Conservation (phyloP, 2,888 invertebrate genomes). For the Aphidoletes aphidimyza region DNA sequence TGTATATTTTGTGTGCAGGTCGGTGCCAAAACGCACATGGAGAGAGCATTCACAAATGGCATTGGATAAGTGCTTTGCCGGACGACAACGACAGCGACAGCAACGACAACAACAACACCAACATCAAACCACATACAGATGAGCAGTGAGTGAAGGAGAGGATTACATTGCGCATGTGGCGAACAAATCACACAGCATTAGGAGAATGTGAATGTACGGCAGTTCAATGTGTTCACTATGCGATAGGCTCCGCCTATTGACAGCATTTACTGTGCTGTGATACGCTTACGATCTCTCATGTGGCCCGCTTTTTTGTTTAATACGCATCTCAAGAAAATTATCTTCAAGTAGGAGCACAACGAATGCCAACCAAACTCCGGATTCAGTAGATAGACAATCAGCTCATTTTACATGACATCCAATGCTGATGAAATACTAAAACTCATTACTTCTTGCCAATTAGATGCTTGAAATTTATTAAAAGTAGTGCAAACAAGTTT, state of each 20-base stretch:
- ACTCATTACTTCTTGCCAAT: neutral
- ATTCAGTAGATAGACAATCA: no score
- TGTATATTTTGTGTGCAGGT: neutral
- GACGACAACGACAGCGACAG: conserved; percentile 44
- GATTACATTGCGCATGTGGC: neutral
- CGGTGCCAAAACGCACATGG: conserved; percentile 37
- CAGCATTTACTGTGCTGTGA: conserved; percentile 1
- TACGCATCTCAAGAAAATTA: neutral
- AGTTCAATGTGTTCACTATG: neutral
- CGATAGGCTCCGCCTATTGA: conserved; percentile 54
- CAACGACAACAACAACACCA: conserved; percentile 52
- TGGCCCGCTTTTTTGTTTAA: neutral
- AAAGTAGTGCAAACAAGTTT: neutral
- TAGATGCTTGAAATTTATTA: neutral
- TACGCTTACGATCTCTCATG: conserved; percentile 1
- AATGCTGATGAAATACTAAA: neutral
- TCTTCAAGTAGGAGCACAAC: neutral
- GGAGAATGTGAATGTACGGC: conserved; percentile 2
- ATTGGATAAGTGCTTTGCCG: conserved; percentile 13
- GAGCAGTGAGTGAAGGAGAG: conserved; percentile 22
- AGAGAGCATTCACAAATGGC: conserved; percentile 17
- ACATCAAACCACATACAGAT: neutral
- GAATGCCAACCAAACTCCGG: neutral
- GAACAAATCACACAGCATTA: neutral
- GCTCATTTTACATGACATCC: no score